A percentile compares a stretch with the other conserved stretches of the same genome.
These are phyloP conservation scores for Hoplostethus mediterraneus DNA, from an alignment of 2,797 vertebrate genomes.

Conservation along the genomic window DNA sequence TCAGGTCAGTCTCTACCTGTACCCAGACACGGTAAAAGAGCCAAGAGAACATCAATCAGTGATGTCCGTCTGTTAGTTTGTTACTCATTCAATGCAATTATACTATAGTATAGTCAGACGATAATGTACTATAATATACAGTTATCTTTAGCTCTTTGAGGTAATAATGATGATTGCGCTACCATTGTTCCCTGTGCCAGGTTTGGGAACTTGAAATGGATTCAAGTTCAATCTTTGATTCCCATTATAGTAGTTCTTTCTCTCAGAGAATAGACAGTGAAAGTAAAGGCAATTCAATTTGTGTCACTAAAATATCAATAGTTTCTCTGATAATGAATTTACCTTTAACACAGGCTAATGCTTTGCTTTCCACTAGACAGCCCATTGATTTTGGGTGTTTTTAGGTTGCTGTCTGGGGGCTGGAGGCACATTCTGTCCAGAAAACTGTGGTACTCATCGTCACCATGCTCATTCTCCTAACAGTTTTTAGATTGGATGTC, in stretches of 20 bases:
- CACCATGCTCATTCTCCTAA: background rate
- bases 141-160: background rate
- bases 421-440: background rate
- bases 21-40: conserved; percentile 1
- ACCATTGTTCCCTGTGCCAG: background rate
- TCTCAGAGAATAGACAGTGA: conserved; percentile 5
- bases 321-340: conserved; percentile 29
- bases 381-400: conserved; percentile 8
- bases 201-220: no score
- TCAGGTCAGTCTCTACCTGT: conserved; percentile 13
- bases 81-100: background rate
- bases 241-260: conserved; percentile 20
- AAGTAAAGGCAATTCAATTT: conserved; percentile 17
- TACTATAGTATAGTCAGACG: background rate
- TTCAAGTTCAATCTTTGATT: conserved; percentile 24
- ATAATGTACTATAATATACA: background rate
- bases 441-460: background rate
- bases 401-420: background rate
- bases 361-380: conserved; percentile 13
- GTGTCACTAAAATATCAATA: conserved; percentile 45
- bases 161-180: background rate
- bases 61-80: background rate
- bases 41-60: background rate
- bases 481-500: no score
- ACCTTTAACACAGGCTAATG: conserved; percentile 34